These are phyloP conservation scores for Erynnis tages DNA, from an alignment of 2,888 invertebrate genomes.

Conservation along the genomic window DNA sequence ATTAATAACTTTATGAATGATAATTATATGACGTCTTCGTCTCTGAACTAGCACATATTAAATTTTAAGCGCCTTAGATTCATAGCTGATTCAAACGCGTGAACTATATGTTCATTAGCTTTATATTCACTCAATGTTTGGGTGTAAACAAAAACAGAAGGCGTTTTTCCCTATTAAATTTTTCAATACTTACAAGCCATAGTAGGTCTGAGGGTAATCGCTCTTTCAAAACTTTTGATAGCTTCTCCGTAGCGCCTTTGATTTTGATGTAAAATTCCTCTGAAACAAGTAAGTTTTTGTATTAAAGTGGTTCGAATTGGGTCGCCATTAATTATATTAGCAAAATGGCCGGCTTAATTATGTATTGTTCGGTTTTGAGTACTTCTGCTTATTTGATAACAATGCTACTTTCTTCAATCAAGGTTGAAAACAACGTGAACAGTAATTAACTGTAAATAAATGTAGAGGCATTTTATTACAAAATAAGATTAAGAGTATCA, in stretches of 20 bases:
- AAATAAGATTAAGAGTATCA: too few species aligned
- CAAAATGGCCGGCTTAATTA: conserved; percentile 22
- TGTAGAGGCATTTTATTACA: too few species aligned
- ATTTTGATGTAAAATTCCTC: conserved; percentile 95
- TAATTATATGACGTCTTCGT: too few species aligned
- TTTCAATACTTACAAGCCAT: conserved; percentile 91
- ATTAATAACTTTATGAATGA: too few species aligned
- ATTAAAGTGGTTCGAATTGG: conserved; percentile 25
- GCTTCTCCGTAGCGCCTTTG: conserved; percentile 93
- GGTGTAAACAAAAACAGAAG: conserved; percentile 3
- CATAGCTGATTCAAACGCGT: too few species aligned
- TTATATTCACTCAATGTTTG: background rate
- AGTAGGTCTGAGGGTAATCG: conserved; percentile 95
- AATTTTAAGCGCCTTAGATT: too few species aligned
- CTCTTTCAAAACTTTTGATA: conserved; percentile 93
- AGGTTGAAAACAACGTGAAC: background rate
- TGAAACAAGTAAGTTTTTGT: conserved; percentile 79
- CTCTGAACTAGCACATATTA: too few species aligned
- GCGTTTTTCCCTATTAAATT: conserved; percentile 6
- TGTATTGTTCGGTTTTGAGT: conserved; percentile 13
- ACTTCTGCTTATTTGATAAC: background rate
- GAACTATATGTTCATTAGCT: too few species aligned
- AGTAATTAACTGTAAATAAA: too few species aligned
- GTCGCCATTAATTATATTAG: conserved; percentile 17
- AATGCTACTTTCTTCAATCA: conserved; percentile 1